These are phyloP conservation scores for Ephydatia muelleri DNA, from an alignment of 37 sponge, comb jelly and placozoan species.

Conservation along the genomic window DNA sequence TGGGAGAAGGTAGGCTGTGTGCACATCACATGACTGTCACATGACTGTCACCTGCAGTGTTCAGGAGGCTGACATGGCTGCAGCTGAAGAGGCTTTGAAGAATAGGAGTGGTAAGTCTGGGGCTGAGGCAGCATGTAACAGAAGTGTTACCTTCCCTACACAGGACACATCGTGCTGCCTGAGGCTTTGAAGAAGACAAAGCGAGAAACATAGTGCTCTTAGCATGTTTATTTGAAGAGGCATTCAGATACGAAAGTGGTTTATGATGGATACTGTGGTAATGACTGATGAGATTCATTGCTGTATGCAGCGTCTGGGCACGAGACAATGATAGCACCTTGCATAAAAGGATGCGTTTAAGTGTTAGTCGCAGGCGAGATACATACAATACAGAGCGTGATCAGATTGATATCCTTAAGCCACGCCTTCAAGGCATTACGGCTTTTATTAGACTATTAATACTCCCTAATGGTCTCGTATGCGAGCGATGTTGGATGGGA, in stretches of 20 bases:
- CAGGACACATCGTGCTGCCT: neutral
- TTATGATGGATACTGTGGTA: no score
- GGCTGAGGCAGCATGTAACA: neutral
- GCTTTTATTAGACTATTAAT: neutral
- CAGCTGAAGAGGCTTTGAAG: constrained; percentile 32
- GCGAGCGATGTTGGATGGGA: neutral
- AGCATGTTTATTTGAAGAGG: no score
- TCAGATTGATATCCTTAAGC: no score
- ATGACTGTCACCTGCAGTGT: constrained; percentile 18
- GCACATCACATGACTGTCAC: neutral
- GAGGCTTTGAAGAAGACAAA: neutral
- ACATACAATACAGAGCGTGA: no score
- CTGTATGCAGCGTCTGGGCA: no score
- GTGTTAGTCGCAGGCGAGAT: no score
- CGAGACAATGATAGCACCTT: no score
- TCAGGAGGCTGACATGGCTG: constrained; percentile 27
- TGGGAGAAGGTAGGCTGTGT: constrained; percentile 20
- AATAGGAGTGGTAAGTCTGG: constrained; percentile 16
- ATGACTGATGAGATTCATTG: no score
- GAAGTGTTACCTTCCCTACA: neutral
- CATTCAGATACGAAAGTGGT: no score
- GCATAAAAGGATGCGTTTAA: no score
- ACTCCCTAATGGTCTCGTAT: neutral
- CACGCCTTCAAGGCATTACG: no score
- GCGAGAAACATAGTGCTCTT: neutral